Conservation (phyloP, 2,888 invertebrate genomes). For the Apeira syringaria region DNA sequence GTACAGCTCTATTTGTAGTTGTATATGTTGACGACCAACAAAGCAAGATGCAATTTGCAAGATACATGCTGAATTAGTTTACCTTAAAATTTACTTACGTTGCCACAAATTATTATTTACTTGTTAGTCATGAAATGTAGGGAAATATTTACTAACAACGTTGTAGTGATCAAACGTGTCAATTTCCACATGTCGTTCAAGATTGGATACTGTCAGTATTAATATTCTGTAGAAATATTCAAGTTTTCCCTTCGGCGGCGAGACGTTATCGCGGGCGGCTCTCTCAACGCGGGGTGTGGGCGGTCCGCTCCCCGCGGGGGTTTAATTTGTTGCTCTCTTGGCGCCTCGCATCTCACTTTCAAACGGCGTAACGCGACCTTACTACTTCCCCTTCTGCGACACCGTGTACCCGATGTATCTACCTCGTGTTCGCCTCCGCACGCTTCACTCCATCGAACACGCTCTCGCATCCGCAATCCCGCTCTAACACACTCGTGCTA, state of each 20-base stretch:
- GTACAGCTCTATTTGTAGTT: no score
- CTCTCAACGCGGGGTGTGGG: slow-evolving; percentile 70
- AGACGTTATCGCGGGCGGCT: slow-evolving; percentile 73
- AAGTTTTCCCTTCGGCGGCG: slow-evolving; percentile 76
- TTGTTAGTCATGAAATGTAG: no score
- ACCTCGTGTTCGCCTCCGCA: slow-evolving; percentile 53
- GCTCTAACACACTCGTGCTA: slow-evolving; percentile 4
- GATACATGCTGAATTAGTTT: no score
- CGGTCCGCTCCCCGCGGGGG: slow-evolving; percentile 71
- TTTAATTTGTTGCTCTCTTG: slow-evolving; percentile 84
- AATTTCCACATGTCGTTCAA: slow-evolving; percentile 1
- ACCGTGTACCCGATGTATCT: slow-evolving; percentile 47
- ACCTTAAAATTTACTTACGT: no score
- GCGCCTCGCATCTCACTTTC: slow-evolving; percentile 82
- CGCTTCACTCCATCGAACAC: slow-evolving; percentile 40
- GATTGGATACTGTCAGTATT: slow-evolving; percentile 14
- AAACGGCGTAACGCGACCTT: slow-evolving; percentile 81
- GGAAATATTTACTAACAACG: no score
- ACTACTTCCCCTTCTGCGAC: slow-evolving; percentile 66
- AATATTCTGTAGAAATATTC: slow-evolving; percentile 51
- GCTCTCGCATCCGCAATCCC: slow-evolving; percentile 16
- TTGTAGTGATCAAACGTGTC: not conserved
- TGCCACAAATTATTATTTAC: no score
- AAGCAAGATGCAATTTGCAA: no score
- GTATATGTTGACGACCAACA: no score